Evolutionary conservation across 2,888 invertebrate species (phyloP).

Genomic region (Tipula helvola): DNA sequence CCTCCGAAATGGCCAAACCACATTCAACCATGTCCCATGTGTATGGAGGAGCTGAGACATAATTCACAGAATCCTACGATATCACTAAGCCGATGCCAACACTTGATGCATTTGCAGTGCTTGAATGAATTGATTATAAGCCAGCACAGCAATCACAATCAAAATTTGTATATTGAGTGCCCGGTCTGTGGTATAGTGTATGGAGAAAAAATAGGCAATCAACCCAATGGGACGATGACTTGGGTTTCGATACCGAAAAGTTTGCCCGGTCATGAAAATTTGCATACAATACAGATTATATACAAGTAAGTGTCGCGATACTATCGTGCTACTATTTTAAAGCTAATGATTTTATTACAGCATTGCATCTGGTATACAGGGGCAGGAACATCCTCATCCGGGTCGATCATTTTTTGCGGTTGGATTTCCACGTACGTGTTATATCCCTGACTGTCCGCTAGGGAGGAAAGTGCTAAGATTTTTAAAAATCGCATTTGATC

Average conservation of each 20-base stretch:
- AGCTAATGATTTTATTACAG: slow-evolving; percentile 35
- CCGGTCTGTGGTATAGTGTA: slow-evolving; percentile 76
- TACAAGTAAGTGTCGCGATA: slow-evolving; percentile 49
- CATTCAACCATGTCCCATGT: slow-evolving; percentile 55
- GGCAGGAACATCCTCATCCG: slow-evolving; percentile 63
- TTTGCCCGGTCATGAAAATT: slow-evolving; percentile 51
- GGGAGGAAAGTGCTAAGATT: slow-evolving; percentile 60
- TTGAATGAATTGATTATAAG: slow-evolving; percentile 61
- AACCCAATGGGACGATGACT: slow-evolving; percentile 73
- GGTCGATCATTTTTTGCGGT: slow-evolving; percentile 80
- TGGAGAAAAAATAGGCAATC: slow-evolving; percentile 67
- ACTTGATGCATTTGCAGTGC: slow-evolving; percentile 70
- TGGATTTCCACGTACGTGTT: slow-evolving; percentile 71
- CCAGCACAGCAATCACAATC: slow-evolving; percentile 38
- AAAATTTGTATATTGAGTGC: slow-evolving; percentile 66
- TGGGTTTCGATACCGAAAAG: slow-evolving; percentile 59
- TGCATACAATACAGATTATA: slow-evolving; percentile 67
- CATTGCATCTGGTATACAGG: slow-evolving; percentile 76
- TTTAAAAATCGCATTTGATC: slow-evolving; percentile 70
- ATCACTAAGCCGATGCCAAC: slow-evolving; percentile 59
- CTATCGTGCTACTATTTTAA: slow-evolving; percentile 9
- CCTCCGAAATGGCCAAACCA: slow-evolving; percentile 52
- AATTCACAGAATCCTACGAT: slow-evolving; percentile 43
- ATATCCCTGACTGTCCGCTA: slow-evolving; percentile 70
- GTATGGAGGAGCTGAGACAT: slow-evolving; percentile 43